A percentile compares a stretch with the other conserved stretches of the same genome.
Evolutionary conservation across 2,888 invertebrate species (phyloP).

Genomic region (Timema cristinae): DNA sequence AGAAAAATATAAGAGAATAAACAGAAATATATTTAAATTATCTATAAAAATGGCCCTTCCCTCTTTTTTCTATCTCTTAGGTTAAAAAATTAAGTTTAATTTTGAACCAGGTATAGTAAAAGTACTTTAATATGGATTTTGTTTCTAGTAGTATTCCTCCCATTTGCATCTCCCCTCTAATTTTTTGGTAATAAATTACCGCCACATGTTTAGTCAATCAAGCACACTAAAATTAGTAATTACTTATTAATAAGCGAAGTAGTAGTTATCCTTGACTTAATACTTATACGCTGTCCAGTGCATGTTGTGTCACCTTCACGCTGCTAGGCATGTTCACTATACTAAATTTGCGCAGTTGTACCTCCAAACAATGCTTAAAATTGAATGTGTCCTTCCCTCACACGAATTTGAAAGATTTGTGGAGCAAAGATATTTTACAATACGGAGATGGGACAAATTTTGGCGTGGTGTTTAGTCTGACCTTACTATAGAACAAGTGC

Average conservation of each 20-base stretch:
- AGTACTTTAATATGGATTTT: neutral
- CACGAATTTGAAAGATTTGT: no score
- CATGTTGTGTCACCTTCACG: constrained; percentile 12
- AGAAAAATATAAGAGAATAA: neutral
- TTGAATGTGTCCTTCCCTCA: neutral
- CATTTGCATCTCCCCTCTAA: neutral
- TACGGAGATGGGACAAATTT: neutral
- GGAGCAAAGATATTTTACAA: no score
- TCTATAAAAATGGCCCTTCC: neutral
- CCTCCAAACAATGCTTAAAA: constrained; percentile 11
- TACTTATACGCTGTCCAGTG: constrained; percentile 2
- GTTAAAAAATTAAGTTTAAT: neutral
- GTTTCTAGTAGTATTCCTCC: neutral
- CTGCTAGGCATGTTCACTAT: constrained; percentile 11
- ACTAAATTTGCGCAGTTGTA: constrained; percentile 3
- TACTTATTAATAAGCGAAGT: constrained; percentile 1
- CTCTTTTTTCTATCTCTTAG: neutral
- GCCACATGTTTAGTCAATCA: neutral
- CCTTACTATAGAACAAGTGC: constrained; percentile 11
- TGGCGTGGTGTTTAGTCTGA: constrained; percentile 10
- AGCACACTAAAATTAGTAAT: neutral
- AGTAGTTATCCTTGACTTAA: neutral
- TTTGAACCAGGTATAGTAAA: neutral
- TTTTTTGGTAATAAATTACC: neutral
- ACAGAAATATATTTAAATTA: neutral